phyloP scores from a whole-genome alignment of 2,888 invertebrate species.

The Hypselothyrea guttata region DNA sequence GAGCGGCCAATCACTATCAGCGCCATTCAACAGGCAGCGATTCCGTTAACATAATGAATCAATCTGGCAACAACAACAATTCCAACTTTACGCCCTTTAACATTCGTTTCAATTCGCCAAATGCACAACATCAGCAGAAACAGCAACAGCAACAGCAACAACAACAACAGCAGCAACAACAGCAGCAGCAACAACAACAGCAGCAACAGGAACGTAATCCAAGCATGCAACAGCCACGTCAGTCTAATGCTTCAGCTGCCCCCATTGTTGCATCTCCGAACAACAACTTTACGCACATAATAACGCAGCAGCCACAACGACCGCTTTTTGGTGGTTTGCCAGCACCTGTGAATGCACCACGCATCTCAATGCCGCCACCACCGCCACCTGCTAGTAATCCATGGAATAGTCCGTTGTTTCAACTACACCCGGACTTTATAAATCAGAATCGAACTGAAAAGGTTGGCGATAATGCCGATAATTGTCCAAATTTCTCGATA shows the following conservation, averaged over 20 bases:
- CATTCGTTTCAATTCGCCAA: conserved; percentile 75
- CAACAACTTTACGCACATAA: conserved; percentile 25
- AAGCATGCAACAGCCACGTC: conserved; percentile 35
- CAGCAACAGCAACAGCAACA: no score
- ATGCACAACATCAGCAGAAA: no score
- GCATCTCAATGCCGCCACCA: conserved; percentile 57
- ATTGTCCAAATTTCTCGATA: conserved; percentile 93
- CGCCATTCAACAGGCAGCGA: conserved; percentile 41
- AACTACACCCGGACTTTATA: conserved; percentile 78
- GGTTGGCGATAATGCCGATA: conserved; percentile 84
- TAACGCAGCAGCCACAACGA: conserved; percentile 34
- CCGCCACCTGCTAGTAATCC: conserved; percentile 80
- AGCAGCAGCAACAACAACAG: no score
- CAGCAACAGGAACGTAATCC: conserved; percentile 49
- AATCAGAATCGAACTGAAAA: conserved; percentile 38
- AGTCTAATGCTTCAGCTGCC: conserved; percentile 24
- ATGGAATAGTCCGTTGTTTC: conserved; percentile 78
- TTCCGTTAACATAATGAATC: conserved; percentile 33
- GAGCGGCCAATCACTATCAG: conserved; percentile 58
- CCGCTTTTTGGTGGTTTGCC: conserved; percentile 70
- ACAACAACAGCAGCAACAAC: no score
- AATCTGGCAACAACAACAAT: conserved; percentile 60
- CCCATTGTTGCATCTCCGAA: conserved; percentile 15
- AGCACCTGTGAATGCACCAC: conserved; percentile 54
- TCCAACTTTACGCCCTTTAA: conserved; percentile 70